phyloP scores from a whole-genome alignment of 2,888 invertebrate species.

The Drosophila testacea region DNA sequence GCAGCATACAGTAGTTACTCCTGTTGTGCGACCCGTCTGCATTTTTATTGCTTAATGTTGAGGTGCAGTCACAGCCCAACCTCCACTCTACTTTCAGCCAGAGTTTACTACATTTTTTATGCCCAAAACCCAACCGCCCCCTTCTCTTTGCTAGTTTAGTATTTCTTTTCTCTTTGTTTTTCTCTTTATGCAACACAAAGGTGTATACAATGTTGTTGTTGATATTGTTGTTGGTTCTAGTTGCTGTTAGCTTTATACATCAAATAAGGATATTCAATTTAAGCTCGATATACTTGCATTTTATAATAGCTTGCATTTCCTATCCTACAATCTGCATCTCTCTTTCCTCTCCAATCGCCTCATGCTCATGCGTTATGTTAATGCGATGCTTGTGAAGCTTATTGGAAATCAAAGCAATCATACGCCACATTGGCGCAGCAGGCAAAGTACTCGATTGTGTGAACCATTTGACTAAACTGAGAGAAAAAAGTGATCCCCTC shows the following conservation, averaged over 20 bases:
- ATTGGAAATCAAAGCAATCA: slow-evolving; percentile 66
- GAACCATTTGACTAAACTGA: slow-evolving; percentile 27
- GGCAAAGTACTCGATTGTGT: slow-evolving; percentile 19
- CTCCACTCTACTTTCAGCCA: slow-evolving; percentile 12
- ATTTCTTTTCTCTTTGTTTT: slow-evolving; percentile 40
- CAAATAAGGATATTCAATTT: slow-evolving; percentile 72
- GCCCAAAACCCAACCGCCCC: slow-evolving; percentile 2
- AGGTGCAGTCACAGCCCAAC: slow-evolving; percentile 16
- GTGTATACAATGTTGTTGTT: slow-evolving; percentile 54
- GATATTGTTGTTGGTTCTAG: slow-evolving; percentile 9
- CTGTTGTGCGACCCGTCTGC: slow-evolving; percentile 24
- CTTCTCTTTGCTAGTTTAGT: slow-evolving; percentile 17
- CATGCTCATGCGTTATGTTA: slow-evolving; percentile 49
- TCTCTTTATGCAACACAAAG: slow-evolving; percentile 58
- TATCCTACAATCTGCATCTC: neutral
- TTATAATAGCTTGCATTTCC: slow-evolving; percentile 30
- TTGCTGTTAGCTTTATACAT: slow-evolving; percentile 48
- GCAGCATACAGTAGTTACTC: slow-evolving; percentile 24
- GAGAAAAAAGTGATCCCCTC: slow-evolving; percentile 4
- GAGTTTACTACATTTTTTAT: slow-evolving; percentile 35
- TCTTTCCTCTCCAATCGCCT: neutral
- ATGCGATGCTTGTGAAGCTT: slow-evolving; percentile 59
- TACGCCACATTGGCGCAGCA: slow-evolving; percentile 47
- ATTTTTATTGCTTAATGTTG: slow-evolving; percentile 63
- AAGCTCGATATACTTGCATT: slow-evolving; percentile 55